These are phyloP conservation scores for Lepidurus couesii DNA, from an alignment of 1,140 invertebrate genomes.

Conservation along the genomic window DNA sequence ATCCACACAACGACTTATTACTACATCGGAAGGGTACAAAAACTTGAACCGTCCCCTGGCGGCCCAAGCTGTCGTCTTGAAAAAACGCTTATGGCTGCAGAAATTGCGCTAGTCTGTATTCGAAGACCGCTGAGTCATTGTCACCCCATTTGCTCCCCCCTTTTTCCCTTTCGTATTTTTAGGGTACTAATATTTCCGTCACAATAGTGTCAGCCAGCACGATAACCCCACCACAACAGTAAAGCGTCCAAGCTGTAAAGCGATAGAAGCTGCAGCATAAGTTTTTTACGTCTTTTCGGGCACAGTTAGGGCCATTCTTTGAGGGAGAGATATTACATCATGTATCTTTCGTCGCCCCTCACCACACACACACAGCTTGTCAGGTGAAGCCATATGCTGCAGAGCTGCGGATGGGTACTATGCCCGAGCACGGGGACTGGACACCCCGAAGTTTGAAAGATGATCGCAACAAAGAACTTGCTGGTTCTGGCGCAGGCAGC, in stretches of 20 bases:
- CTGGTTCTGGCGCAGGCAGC: background rate
- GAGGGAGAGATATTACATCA: background rate
- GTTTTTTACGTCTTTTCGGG: background rate
- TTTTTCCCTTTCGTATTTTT: too few relatives aligned
- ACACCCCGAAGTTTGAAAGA: slow-evolving; percentile 10
- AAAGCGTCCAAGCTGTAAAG: background rate
- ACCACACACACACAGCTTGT: background rate
- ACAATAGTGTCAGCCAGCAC: too few relatives aligned
- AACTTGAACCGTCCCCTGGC: too few relatives aligned
- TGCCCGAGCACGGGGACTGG: background rate
- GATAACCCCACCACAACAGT: too few relatives aligned
- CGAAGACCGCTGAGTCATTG: too few relatives aligned
- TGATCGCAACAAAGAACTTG: background rate
- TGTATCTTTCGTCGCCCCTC: background rate
- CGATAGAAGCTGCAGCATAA: background rate
- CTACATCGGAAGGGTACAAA: too few relatives aligned
- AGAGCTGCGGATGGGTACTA: background rate
- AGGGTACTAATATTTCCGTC: too few relatives aligned
- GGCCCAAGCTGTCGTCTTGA: too few relatives aligned
- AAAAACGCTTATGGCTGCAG: too few relatives aligned
- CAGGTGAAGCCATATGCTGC: background rate
- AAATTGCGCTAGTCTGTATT: too few relatives aligned
- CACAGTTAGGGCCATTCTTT: background rate
- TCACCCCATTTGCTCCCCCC: too few relatives aligned
- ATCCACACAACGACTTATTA: too few relatives aligned